phyloP scores from a whole-genome alignment of 2,888 invertebrate genomes.

The Nomada flava region DNA sequence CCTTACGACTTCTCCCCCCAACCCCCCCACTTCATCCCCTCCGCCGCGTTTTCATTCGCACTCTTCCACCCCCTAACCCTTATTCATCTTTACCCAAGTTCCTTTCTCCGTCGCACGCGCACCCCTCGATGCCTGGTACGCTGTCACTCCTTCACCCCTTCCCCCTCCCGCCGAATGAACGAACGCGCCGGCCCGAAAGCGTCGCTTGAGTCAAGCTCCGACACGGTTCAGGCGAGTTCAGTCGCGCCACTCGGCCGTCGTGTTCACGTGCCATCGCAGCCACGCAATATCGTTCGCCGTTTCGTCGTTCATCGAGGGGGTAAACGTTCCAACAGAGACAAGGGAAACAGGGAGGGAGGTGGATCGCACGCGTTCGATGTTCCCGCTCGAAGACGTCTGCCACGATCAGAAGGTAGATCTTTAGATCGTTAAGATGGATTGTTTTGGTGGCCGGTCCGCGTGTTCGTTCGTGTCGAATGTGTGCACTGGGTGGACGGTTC shows the following conservation, averaged over 20 bases:
- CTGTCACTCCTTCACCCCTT: neutral
- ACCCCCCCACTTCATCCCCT: neutral
- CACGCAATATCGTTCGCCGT: conserved; percentile 54
- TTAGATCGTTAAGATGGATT: conserved; percentile 44
- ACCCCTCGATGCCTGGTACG: neutral
- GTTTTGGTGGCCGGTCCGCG: conserved; percentile 35
- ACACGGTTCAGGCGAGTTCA: conserved; percentile 80
- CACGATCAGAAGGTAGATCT: conserved; percentile 56
- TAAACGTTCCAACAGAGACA: conserved; percentile 19
- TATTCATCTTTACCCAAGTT: neutral
- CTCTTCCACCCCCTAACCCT: neutral
- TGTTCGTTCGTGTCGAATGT: conserved; percentile 29
- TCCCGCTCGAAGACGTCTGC: conserved; percentile 45
- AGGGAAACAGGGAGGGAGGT: conserved; percentile 34
- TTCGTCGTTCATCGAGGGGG: conserved; percentile 3
- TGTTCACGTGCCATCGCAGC: conserved; percentile 70
- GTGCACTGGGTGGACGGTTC: too few species aligned
- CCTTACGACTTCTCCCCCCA: neutral
- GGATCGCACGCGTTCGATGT: conserved; percentile 62
- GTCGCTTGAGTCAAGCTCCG: conserved; percentile 72
- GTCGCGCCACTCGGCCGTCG: conserved; percentile 77
- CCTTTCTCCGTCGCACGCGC: neutral
- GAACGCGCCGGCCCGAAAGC: conserved; percentile 59
- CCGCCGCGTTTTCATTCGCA: conserved; percentile 9
- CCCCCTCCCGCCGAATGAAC: conserved; percentile 6